Evolutionary conservation across 2,888 invertebrate species (phyloP).

Genomic region (Xestobium rufovillosum): DNA sequence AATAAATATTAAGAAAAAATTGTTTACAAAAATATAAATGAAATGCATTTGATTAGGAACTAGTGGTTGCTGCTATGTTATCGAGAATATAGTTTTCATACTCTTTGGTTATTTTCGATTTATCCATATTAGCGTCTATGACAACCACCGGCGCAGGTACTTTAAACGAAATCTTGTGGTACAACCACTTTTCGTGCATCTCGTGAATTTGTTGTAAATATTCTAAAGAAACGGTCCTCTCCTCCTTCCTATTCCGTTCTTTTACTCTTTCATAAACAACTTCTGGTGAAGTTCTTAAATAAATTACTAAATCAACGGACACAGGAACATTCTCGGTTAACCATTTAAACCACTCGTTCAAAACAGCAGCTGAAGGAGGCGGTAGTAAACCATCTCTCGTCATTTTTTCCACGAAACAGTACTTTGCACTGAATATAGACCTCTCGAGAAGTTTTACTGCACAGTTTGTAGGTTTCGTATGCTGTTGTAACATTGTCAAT

Average conservation of each 20-base stretch:
- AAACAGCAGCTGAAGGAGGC: slow-evolving; percentile 58
- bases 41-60: no score
- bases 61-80: slow-evolving; percentile 11
- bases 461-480: slow-evolving; percentile 46
- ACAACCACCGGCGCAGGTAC: slow-evolving; percentile 56
- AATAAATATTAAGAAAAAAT: no score
- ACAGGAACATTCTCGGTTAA: slow-evolving; percentile 56
- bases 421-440: slow-evolving; percentile 44
- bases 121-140: slow-evolving; percentile 39
- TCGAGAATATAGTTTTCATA: slow-evolving; percentile 37
- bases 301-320: slow-evolving; percentile 57
- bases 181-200: slow-evolving; percentile 66
- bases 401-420: slow-evolving; percentile 73
- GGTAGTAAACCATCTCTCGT: slow-evolving; percentile 54
- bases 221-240: slow-evolving; percentile 61
- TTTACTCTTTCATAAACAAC: slow-evolving; percentile 63
- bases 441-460: slow-evolving; percentile 61
- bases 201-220: slow-evolving; percentile 62
- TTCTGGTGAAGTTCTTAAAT: slow-evolving; percentile 66
- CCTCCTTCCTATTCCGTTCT: slow-evolving; percentile 62
- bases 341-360: slow-evolving; percentile 71
- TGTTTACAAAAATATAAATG: no score
- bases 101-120: slow-evolving; percentile 35
- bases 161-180: slow-evolving; percentile 50
- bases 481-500: slow-evolving; percentile 68